Conservation (phyloP, 23 tunicate genomes). For the Ciona savignyi region DNA sequence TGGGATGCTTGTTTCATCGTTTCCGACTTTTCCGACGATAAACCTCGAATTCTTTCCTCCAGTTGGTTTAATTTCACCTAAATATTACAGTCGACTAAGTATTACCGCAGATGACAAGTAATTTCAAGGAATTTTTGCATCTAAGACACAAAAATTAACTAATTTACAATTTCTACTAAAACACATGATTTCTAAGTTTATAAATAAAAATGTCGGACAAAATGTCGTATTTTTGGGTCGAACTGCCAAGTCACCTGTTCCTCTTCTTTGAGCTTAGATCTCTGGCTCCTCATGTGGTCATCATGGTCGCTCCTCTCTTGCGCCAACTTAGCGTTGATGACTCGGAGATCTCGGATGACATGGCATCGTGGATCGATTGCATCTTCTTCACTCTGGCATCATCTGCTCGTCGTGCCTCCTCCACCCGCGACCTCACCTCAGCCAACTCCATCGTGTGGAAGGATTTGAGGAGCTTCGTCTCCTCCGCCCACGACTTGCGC, state of each 20-base stretch:
- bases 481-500: constrained; percentile 27
- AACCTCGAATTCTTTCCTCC: constrained; percentile 34
- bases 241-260: constrained; percentile 15
- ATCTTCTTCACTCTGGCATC: constrained; percentile 32
- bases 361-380: constrained; percentile 17
- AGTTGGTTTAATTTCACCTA: no score
- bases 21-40: constrained; percentile 39
- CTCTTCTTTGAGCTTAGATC: constrained; percentile 52
- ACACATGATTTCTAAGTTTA: no score
- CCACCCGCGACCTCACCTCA: constrained; percentile 21
- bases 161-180: no score
- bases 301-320: constrained; percentile 53
- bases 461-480: constrained; percentile 17
- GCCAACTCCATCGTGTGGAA: constrained; percentile 16
- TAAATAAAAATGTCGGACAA: no score
- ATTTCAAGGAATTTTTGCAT: no score
- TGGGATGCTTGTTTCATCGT: constrained; percentile 30
- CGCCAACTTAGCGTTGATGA: constrained; percentile 30
- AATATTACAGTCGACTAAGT: no score
- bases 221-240: no score
- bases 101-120: no score
- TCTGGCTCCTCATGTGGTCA: constrained; percentile 25
- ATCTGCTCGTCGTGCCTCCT: constrained; percentile 18
- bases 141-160: no score
- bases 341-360: constrained; percentile 38